Conservation (phyloP, 23 tunicate genomes). For the Styela clava region DNA sequence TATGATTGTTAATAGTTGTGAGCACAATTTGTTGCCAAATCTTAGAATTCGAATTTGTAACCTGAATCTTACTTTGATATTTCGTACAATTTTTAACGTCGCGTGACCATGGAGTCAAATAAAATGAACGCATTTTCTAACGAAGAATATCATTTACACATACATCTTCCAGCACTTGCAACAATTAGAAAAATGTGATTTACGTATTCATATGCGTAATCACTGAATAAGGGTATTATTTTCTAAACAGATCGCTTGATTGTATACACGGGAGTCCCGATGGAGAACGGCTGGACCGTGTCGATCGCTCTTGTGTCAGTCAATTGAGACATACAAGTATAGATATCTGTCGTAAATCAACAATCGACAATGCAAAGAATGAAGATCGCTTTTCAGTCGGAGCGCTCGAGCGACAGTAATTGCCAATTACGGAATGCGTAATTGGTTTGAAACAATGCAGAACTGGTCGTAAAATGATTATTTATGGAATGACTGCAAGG, state of each 20-base stretch:
- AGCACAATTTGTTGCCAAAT: too few relatives aligned
- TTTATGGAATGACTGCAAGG: not conserved
- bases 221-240: not conserved
- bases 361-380: not conserved
- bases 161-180: too few relatives aligned
- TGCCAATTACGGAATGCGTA: slow-evolving; percentile 16
- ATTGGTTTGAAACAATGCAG: not conserved
- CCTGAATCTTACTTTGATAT: too few relatives aligned
- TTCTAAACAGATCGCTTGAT: not conserved
- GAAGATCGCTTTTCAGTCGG: not conserved
- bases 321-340: slow-evolving; percentile 26
- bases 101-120: too few relatives aligned
- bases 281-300: not conserved
- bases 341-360: not conserved
- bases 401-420: slow-evolving; percentile 32
- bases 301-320: slow-evolving; percentile 18
- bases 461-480: slow-evolving; percentile 3
- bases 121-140: too few relatives aligned
- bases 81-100: too few relatives aligned
- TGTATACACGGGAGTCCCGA: not conserved
- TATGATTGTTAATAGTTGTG: too few relatives aligned
- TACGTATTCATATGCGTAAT: too few relatives aligned
- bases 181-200: too few relatives aligned
- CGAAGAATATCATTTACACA: too few relatives aligned
- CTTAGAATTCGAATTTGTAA: too few relatives aligned